Conservation (phyloP, 1,140 invertebrate species). For the Fopius arisanus region DNA sequence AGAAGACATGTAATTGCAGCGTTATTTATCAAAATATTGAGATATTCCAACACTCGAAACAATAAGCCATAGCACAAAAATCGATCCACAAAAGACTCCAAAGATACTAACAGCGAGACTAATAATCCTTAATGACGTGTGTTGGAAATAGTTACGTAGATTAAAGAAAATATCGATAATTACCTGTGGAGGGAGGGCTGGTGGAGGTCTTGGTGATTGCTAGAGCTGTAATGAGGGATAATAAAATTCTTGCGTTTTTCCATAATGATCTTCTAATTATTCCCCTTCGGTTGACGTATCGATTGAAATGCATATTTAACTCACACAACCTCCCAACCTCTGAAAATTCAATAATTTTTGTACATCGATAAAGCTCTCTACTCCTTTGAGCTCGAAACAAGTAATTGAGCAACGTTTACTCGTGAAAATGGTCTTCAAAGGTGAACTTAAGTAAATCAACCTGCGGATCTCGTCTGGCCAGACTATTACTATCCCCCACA, state of each 20-base stretch:
- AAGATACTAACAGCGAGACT: background rate
- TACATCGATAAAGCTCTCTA: background rate
- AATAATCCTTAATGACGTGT: background rate
- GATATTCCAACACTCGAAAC: too few relatives aligned
- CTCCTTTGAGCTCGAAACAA: background rate
- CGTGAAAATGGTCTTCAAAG: background rate
- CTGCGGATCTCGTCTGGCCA: background rate
- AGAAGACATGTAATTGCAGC: too few relatives aligned
- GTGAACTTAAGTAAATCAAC: background rate
- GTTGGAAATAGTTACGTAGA: background rate
- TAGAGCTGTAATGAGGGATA: too few relatives aligned
- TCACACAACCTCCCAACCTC: too few relatives aligned
- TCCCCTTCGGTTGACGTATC: too few relatives aligned
- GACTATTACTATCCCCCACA: background rate
- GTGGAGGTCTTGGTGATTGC: too few relatives aligned
- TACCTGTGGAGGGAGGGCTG: background rate
- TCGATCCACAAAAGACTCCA: background rate
- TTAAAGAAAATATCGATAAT: background rate
- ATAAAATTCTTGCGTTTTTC: too few relatives aligned
- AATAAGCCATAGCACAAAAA: too few relatives aligned
- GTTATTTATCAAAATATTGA: constrained; percentile 42
- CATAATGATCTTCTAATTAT: too few relatives aligned
- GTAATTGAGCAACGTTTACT: background rate
- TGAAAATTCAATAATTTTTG: background rate
- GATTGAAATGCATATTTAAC: too few relatives aligned